Base-by-base conservation (phyloP, 1,140 invertebrate species). In the Zaprionus inermis region DNA sequence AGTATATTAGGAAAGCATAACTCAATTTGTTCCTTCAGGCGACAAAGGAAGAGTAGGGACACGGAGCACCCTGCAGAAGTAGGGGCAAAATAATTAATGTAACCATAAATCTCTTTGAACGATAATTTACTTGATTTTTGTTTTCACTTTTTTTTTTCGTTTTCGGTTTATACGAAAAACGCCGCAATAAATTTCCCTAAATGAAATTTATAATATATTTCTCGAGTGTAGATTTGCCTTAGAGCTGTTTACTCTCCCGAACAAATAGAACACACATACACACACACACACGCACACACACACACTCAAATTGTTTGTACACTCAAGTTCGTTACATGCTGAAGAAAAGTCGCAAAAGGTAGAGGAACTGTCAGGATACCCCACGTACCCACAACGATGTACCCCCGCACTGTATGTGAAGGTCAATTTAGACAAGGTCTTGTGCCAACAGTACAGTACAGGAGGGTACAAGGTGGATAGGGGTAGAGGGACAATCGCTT, bases 91-190 rank as follows among this genome's bases (percentile, higher is more conserved):
- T 52, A 63, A 64, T 30, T 34, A 41, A 54, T 64, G 60, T 64
- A 64, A 64, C 60, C 20, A 38, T 38, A 54, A 64, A 64, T 64
- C 52, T 64, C 52, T 64, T 64, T 63, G 51, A 49, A 63, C 60
- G 30, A 30, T 64, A 55, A 34, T 64, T 64, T 54, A 61, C 11
- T 49, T 49, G 44, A 49, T 49, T 49, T 49, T 7, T 32, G 30
- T 46, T 41, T 16, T 41, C n/a, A n/a, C n/a, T n/a, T 44, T 41
- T 41, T 41, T 41, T 32, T 16, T 41, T n/a, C 5, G n/a, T 6
- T 44, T 44, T 44, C 6, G 44, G 44, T 22, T 49, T 10, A 44
- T 49, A 28, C 41, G 24, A 20, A 49, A 60, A 49, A 18, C 30
- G 18, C 10, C 38, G 38, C 51, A 54, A 64, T 54, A 64, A 54